Conservation (phyloP, 2,888 invertebrate genomes). For the Polyommatus iphigenia region DNA sequence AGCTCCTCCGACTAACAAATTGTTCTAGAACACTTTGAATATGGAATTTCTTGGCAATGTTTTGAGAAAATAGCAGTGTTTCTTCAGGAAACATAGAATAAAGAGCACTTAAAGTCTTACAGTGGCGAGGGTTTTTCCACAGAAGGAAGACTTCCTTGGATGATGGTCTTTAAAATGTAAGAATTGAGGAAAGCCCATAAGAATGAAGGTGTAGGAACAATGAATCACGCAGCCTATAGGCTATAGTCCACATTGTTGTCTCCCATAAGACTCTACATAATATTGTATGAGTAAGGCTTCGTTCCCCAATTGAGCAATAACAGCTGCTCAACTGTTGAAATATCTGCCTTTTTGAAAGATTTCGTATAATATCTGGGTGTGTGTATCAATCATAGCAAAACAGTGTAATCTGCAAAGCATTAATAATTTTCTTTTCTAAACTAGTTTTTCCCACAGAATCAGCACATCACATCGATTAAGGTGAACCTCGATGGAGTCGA, state of each 20-base stretch:
- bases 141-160: too few species aligned
- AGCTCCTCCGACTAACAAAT: neutral
- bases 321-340: neutral
- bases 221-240: too few species aligned
- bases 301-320: neutral
- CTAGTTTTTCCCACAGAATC: neutral
- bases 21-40: slow-evolving; percentile 1
- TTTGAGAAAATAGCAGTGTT: neutral
- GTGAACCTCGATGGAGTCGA: neutral
- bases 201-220: too few species aligned
- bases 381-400: neutral
- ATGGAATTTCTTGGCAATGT: neutral
- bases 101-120: neutral
- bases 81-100: neutral
- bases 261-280: too few species aligned
- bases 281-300: neutral
- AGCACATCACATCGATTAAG: slow-evolving; percentile 16
- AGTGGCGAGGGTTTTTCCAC: neutral
- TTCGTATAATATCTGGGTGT: neutral
- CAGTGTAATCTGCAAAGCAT: neutral
- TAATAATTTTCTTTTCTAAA: slow-evolving; percentile 18
- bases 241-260: too few species aligned
- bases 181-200: too few species aligned
- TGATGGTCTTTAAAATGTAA: too few species aligned
- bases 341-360: neutral